A percentile compares a stretch with the other conserved stretches of the same genome.
phyloP scores from a whole-genome alignment of 2,113 vertebrate species.

The Amazona vittata region DNA sequence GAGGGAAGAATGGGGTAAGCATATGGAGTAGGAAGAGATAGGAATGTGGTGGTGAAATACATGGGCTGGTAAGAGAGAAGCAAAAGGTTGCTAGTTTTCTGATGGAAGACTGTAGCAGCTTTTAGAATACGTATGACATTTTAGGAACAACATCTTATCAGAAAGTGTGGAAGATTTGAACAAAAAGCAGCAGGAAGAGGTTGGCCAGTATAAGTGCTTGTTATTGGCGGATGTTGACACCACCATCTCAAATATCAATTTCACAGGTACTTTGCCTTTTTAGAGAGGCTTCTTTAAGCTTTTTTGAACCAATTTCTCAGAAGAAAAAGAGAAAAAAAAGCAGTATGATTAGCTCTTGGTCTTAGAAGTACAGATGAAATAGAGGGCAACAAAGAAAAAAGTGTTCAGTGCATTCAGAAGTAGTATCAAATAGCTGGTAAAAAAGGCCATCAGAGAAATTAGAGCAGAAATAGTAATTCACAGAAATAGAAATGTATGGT shows the following conservation, averaged over 20 bases:
- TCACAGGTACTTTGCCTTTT: neutral
- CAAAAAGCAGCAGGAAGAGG: neutral
- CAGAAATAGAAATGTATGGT: neutral
- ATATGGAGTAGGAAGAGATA: neutral
- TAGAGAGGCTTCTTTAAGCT: neutral
- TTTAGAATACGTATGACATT: neutral
- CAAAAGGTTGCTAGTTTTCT: neutral
- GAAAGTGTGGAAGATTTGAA: neutral
- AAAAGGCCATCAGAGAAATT: neutral
- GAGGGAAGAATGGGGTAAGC: neutral
- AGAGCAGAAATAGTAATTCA: conserved; percentile 5
- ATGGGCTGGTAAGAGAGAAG: neutral
- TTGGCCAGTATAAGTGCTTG: neutral
- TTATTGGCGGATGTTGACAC: neutral
- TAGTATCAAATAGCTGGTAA: conserved; percentile 14
- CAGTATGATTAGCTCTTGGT: neutral
- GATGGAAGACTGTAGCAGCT: neutral
- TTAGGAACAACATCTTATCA: neutral
- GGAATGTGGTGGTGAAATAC: neutral
- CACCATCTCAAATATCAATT: neutral
- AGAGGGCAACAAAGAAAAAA: conserved; percentile 21
- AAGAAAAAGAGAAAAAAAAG: neutral
- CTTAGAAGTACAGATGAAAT: conserved; percentile 4
- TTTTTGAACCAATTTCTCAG: neutral
- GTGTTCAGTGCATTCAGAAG: neutral